A percentile compares a stretch with the other conserved stretches of the same genome.
Conservation (phyloP, 2,113 vertebrate species). For the Bostrychus sinensis region DNA sequence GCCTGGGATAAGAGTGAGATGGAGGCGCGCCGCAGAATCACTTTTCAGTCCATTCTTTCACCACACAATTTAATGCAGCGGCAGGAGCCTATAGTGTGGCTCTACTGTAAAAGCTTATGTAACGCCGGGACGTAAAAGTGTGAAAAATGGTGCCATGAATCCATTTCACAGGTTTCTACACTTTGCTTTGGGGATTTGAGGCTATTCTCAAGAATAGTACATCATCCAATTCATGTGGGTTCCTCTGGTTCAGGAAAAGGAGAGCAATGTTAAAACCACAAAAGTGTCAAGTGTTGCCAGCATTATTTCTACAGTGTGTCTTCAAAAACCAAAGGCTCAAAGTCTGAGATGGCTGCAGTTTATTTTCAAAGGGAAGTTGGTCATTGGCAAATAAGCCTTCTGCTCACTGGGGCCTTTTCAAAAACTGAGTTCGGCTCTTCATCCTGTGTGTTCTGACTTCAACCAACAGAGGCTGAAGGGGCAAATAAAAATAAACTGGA, state of each 20-base stretch:
- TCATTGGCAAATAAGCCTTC: too few relatives aligned
- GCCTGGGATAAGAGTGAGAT: slow-evolving; percentile 47
- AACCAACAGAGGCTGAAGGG: too few relatives aligned
- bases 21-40: slow-evolving; percentile 29
- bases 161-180: slow-evolving; percentile 52
- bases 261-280: slow-evolving; percentile 15
- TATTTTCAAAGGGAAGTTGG: too few relatives aligned
- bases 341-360: too few relatives aligned
- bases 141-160: slow-evolving; percentile 53
- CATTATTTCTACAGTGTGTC: slow-evolving; percentile 12
- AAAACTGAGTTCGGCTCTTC: background rate
- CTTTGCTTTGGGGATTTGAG: slow-evolving; percentile 45
- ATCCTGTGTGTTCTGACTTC: too few relatives aligned
- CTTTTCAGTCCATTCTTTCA: slow-evolving; percentile 43
- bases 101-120: slow-evolving; percentile 28
- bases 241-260: slow-evolving; percentile 31
- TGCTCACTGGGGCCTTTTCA: too few relatives aligned
- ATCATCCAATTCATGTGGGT: slow-evolving; percentile 28
- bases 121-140: slow-evolving; percentile 42
- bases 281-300: slow-evolving; percentile 2
- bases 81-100: slow-evolving; percentile 26
- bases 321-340: too few relatives aligned
- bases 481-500: too few relatives aligned
- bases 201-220: slow-evolving; percentile 8
- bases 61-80: slow-evolving; percentile 32